Base-by-base conservation (phyloP, 2,113 vertebrate species). In the Pica pica region DNA sequence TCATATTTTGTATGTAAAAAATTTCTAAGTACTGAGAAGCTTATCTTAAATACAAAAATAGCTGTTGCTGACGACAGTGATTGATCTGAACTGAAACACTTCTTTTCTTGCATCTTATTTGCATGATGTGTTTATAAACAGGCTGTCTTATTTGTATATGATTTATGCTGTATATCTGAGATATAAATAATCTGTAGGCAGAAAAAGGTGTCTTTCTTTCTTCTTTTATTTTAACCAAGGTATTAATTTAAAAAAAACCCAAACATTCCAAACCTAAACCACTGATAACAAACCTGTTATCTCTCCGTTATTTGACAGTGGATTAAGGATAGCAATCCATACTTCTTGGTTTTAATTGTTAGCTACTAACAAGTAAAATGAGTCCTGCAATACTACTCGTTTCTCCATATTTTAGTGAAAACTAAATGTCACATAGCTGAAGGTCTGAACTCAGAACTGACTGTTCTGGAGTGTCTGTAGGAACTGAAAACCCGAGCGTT, bases 81-180 rank as follows among this genome's bases (percentile, higher is more conserved):
- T 86, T 96, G 94, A 94, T 94, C 86, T 83, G 90, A 86, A 56
- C 65, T 49, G 71, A 94, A 95, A 96, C 80, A 82, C 90, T 96
- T 96, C 78, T 94, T 75, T 84, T 91, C 82, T 94, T 80, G 93
- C 59, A 74, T 89, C 80, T 59, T 84, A 76, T 96, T 96, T 93
- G 76, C 78, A 76, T 88, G 61, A 83, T 47, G 47, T 83, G 41
- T 93, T 92, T 97, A 87, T 95, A 96, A 95, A 77, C 76, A 92
- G 30, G 35, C 42, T 94, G 64, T 91, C 87, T 85, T 94, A 63
- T 61, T 96, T 94, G 76, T 85, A 23, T 80, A 49, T 79, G 84
- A 52, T 79, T 94, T 91, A 85, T 84, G 60, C 57, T 41, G n/a
- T 88, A 20, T 85, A 75, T 61, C 28, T 68, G 69, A 89, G 59